phyloP scores from a whole-genome alignment of 2,113 vertebrate species.

The Oryctolagus cuniculus region mOryCun1.1 NC_091445.1:12676001-12676500 shows the following conservation, averaged over 20 bases:
- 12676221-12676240: not conserved
- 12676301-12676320: too few species aligned
- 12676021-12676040: not conserved
- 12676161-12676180: not conserved
- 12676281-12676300: too few species aligned
- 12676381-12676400: too few species aligned
- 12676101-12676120: not conserved
- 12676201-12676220: not conserved
- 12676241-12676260: too few species aligned
- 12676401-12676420: not conserved
- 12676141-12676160: not conserved
- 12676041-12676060: not conserved
- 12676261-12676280: too few species aligned
- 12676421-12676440: not conserved
- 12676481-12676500: slow-evolving; percentile 47
- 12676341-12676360: too few species aligned
- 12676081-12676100: not conserved
- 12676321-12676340: too few species aligned
- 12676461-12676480: slow-evolving; percentile 14
- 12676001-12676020: not conserved
- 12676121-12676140: not conserved
- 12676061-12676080: not conserved
- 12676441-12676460: not conserved
- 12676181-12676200: not conserved
- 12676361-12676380: too few species aligned